A percentile compares a stretch with the other conserved stretches of the same genome.
phyloP scores from a whole-genome alignment of 2,797 vertebrate species.

The Psittacula echo region DNA sequence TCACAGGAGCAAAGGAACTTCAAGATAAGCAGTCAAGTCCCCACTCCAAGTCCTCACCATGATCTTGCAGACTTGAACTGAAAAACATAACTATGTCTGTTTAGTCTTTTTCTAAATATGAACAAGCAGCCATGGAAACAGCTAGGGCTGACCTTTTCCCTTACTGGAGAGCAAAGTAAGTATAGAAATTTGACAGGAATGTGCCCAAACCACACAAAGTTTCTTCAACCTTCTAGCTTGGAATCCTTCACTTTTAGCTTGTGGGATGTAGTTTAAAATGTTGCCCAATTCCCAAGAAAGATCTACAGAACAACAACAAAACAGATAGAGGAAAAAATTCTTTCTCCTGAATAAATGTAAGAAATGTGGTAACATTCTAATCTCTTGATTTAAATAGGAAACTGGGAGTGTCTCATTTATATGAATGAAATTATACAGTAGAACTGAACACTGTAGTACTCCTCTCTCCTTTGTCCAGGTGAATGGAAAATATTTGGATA shows the following conservation, averaged over 20 bases:
- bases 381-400: not conserved
- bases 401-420: not conserved
- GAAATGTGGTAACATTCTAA: not conserved
- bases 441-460: not conserved
- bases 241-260: not conserved
- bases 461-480: not conserved
- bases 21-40: not conserved
- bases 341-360: not conserved
- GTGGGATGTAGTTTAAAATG: not conserved
- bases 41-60: not conserved
- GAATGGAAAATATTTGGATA: not conserved
- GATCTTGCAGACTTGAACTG: not conserved
- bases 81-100: not conserved
- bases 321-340: not conserved
- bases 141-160: not conserved
- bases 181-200: not conserved
- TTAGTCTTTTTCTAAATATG: not conserved
- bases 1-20: not conserved
- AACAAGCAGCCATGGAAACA: constrained; percentile 3
- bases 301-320: not conserved
- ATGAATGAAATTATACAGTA: not conserved
- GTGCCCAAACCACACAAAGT: not conserved
- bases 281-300: not conserved
- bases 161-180: not conserved
- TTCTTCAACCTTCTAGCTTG: not conserved